Conservation (phyloP, 2,113 vertebrate species). For the Osmerus eperlanus region DNA sequence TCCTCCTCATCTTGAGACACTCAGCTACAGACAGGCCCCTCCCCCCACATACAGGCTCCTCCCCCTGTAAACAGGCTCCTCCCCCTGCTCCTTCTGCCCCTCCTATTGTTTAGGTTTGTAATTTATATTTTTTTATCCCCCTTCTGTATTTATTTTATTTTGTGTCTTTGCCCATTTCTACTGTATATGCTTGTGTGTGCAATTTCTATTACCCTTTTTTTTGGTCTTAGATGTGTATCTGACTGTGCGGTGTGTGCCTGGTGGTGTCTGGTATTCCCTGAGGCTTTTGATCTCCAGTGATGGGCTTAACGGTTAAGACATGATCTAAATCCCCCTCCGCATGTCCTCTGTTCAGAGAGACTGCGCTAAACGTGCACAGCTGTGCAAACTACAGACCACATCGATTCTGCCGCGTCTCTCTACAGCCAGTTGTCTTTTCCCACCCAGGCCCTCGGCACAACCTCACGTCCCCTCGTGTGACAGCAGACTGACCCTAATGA, state of each 20-base stretch:
- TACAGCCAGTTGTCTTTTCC: no score
- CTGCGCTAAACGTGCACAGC: no score
- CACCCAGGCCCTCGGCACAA: no score
- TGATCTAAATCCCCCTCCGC: no score
- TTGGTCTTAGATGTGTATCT: constrained; percentile 41
- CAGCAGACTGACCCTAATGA: no score
- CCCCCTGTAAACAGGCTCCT: constrained; percentile 28
- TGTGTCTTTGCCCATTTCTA: constrained; percentile 70
- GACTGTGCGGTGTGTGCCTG: constrained; percentile 21
- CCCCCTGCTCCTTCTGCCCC: constrained; percentile 38
- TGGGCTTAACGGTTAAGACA: constrained; percentile 10
- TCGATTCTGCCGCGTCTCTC: no score
- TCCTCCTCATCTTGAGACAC: background rate
- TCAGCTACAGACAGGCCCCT: constrained; percentile 17
- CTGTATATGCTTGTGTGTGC: constrained; percentile 74
- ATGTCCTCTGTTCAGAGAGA: no score
- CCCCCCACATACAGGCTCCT: constrained; percentile 34
- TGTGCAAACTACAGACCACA: no score
- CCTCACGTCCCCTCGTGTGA: no score
- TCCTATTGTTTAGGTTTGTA: constrained; percentile 55
- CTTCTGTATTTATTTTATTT: constrained; percentile 64
- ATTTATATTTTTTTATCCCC: constrained; percentile 36
- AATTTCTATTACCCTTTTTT: constrained; percentile 51
- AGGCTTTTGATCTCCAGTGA: constrained; percentile 40
- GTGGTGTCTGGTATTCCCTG: constrained; percentile 32